phyloP scores from a whole-genome alignment of 2,797 vertebrate genomes.

The Chelonia mydas region DNA sequence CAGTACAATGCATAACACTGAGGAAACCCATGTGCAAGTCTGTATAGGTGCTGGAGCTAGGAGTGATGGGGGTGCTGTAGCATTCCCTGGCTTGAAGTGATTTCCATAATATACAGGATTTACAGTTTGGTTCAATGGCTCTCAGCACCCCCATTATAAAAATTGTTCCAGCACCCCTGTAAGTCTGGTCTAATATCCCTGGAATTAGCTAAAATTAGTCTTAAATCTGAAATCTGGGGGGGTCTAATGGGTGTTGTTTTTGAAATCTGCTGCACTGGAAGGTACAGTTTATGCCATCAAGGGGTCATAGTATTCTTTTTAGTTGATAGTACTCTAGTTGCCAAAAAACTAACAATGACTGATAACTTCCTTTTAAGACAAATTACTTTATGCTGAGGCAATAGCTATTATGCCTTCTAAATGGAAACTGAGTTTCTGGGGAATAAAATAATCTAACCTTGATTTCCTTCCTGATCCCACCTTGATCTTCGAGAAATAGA shows the following conservation, averaged over 20 bases:
- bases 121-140: no score
- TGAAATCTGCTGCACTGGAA: not conserved
- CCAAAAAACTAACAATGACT: constrained; percentile 49
- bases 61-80: no score
- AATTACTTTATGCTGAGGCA: constrained; percentile 41
- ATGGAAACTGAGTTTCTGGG: constrained; percentile 62
- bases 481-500: constrained; percentile 33
- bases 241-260: not conserved
- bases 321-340: not conserved
- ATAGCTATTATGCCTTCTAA: constrained; percentile 44
- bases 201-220: not conserved
- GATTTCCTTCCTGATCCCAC: constrained; percentile 37
- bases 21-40: not conserved
- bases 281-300: not conserved
- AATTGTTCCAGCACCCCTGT: not conserved
- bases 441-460: constrained; percentile 46
- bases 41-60: no score
- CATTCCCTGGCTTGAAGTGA: no score
- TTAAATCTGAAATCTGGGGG: not conserved
- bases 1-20: not conserved
- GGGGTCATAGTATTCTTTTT: constrained; percentile 12
- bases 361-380: constrained; percentile 43
- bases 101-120: no score
- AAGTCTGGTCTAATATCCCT: not conserved
- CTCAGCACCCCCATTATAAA: no score